Base-by-base conservation (phyloP, 2,888 invertebrate species). In the Zygaena filipendulae region DNA sequence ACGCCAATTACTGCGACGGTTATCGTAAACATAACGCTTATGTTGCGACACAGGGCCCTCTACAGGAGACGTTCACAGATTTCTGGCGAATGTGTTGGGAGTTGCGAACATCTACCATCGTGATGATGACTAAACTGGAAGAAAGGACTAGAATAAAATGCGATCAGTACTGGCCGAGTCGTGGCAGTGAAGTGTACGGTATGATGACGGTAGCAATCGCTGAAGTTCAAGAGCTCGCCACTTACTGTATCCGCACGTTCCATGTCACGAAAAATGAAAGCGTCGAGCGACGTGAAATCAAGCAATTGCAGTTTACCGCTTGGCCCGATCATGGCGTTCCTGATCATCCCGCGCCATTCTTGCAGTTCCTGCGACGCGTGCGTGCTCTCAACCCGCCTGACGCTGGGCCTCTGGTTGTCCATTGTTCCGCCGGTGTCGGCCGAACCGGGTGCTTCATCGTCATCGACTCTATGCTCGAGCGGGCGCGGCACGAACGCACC, bases 81-180 rank as follows among this genome's bases (percentile, higher is more conserved):
- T 99, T 99, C 71, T 99, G 99, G 99, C 84, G 98, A 38, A 98
- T 98, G 98, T 93, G 97, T 48, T 99, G 99, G 99, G 98, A 99
- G 67, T 85, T 97, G 36, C 86, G 93, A 43, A 91, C 93, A 3
- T 87, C 91, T 7, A 96, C 95, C 0, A 94, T 99, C 45, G 98
- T 99, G 2, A 99, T 99, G 99, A 96, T 99, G 95, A 99, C 99
- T 1, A 94, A 96, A 49, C 75, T 99, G 35, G 99, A 99, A 68
- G 99, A 99, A 59, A 83, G 98, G 29, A 95, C 96, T 2, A 83
- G 98, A 49, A 95, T 96, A 40, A 97, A 98, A 66, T 98, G 97
- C 67, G 93, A 96, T 64, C 92, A 97, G 64, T 99, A 99, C 61
- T 99, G 99, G 99, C 99, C 98, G 0, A 86, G 88, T 4, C 85